Conservation (phyloP, 2,888 invertebrate species). For the Aporophyla lueneburgensis region DNA sequence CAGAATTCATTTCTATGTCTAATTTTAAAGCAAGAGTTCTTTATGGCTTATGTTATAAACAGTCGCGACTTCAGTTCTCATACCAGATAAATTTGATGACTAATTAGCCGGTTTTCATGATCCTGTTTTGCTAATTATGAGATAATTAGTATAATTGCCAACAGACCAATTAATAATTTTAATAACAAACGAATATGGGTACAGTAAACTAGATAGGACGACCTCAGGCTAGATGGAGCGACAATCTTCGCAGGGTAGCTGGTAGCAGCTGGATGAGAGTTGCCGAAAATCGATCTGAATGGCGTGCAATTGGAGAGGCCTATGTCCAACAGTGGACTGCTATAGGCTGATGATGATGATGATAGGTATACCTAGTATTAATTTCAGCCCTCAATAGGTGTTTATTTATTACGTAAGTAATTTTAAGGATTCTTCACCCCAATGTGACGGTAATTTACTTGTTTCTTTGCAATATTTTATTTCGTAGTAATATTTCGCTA, state of each 20-base stretch:
- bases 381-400: too few species aligned
- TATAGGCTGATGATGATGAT: too few species aligned
- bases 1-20: constrained; percentile 42
- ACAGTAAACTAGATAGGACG: too few species aligned
- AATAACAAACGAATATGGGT: background rate
- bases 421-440: background rate
- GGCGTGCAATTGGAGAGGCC: too few species aligned
- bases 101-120: background rate
- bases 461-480: background rate
- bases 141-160: background rate
- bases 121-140: background rate
- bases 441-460: background rate
- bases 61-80: constrained; percentile 20
- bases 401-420: too few species aligned
- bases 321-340: too few species aligned
- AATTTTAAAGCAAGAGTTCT: constrained; percentile 43
- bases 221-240: too few species aligned
- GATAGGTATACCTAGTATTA: too few species aligned
- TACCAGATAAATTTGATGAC: background rate
- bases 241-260: too few species aligned
- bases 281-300: too few species aligned
- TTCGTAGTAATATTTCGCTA: constrained; percentile 20
- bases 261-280: too few species aligned
- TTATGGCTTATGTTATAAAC: constrained; percentile 61
- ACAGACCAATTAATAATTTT: background rate